Percentiles rank a stretch among this genome's conserved stretches.
phyloP scores from a whole-genome alignment of 2,113 vertebrate species.

The Osmerus eperlanus region DNA sequence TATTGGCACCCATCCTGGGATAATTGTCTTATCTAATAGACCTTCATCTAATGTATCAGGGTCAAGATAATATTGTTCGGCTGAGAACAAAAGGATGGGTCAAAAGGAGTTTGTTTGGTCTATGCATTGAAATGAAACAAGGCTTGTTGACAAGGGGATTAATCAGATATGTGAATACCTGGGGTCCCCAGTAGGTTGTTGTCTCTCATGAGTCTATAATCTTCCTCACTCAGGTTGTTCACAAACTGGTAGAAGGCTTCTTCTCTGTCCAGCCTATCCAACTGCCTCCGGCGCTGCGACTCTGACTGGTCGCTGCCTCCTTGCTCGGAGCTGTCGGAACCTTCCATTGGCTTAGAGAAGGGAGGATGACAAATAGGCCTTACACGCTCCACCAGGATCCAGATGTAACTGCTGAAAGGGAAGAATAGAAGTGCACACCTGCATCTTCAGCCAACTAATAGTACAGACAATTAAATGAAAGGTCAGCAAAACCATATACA shows the following conservation, averaged over 20 bases:
- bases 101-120: too few species aligned
- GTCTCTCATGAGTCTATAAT: constrained; percentile 98
- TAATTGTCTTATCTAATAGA: too few species aligned
- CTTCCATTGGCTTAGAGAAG: constrained; percentile 81
- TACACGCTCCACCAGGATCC: constrained; percentile 27
- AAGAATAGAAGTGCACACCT: neutral
- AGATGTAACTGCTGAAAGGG: constrained; percentile 30
- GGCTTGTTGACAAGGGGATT: neutral
- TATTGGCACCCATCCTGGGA: too few species aligned
- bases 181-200: constrained; percentile 97
- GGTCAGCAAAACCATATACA: neutral
- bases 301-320: constrained; percentile 85
- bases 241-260: constrained; percentile 99
- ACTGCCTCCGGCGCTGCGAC: constrained; percentile 88
- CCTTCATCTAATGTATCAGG: too few species aligned
- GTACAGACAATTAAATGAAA: neutral
- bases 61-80: too few species aligned
- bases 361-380: constrained; percentile 34
- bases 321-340: constrained; percentile 87
- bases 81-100: too few species aligned
- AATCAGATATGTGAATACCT: constrained; percentile 69
- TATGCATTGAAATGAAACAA: too few species aligned
- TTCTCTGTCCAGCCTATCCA: constrained; percentile 89
- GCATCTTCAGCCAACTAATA: neutral
- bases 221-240: constrained; percentile 96